phyloP scores from a whole-genome alignment of 2,888 invertebrate genomes.

The Craniophora ligustri region DNA sequence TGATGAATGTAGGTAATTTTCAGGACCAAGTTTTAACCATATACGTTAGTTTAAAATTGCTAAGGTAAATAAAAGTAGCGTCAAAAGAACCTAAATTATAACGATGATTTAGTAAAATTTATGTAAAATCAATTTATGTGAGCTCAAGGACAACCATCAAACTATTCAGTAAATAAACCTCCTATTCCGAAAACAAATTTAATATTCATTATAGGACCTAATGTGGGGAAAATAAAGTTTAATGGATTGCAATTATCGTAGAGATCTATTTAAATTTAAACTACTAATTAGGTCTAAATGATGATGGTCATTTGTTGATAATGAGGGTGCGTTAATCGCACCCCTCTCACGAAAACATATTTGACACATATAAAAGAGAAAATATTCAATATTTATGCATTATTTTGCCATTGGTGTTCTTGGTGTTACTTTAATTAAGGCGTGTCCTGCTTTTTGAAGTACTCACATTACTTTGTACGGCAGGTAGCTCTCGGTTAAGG shows the following conservation, averaged over 20 bases:
- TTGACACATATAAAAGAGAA: constrained; percentile 32
- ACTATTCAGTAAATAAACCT: no score
- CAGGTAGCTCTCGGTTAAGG: constrained; percentile 26
- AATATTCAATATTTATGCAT: neutral
- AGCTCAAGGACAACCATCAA: no score
- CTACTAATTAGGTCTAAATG: constrained; percentile 36
- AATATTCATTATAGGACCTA: neutral
- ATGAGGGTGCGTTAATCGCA: constrained; percentile 39
- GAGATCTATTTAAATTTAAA: constrained; percentile 14
- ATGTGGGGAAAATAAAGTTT: constrained; percentile 15
- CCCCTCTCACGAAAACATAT: constrained; percentile 2
- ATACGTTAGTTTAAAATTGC: no score
- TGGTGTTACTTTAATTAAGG: constrained; percentile 15
- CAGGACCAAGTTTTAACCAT: no score
- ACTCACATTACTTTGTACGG: constrained; percentile 20
- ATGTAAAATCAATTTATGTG: no score
- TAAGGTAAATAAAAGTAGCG: no score
- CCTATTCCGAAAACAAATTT: neutral
- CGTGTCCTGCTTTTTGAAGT: constrained; percentile 37
- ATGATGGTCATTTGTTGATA: constrained; percentile 33
- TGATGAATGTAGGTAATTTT: no score
- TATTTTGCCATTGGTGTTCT: constrained; percentile 13
- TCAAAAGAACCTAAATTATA: no score
- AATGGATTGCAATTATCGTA: constrained; percentile 17
- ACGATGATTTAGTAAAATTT: no score